Conservation (phyloP, 2,888 invertebrate genomes). For the Drepana falcataria region DNA sequence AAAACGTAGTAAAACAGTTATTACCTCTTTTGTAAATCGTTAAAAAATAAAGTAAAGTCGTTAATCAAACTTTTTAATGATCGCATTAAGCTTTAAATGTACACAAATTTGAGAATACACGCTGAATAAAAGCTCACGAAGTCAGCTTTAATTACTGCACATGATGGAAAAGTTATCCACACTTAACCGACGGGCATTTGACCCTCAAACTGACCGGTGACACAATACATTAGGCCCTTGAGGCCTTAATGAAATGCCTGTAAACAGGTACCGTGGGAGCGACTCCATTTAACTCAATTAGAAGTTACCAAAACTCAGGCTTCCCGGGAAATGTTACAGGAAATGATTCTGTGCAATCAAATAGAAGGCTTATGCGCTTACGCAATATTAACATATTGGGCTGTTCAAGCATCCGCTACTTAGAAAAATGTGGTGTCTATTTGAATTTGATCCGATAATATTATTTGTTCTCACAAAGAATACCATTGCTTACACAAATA, state of each 20-base stretch:
- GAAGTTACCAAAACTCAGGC: neutral
- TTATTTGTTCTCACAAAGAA: neutral
- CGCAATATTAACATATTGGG: neutral
- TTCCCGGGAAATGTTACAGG: slow-evolving; percentile 1
- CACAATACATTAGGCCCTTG: neutral
- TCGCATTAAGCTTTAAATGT: no score
- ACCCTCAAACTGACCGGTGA: neutral
- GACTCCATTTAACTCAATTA: slow-evolving; percentile 1
- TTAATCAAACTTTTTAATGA: no score
- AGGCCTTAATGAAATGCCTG: neutral
- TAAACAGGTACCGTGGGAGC: neutral
- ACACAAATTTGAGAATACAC: no score
- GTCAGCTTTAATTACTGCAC: neutral
- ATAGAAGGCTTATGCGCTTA: neutral
- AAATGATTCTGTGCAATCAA: neutral
- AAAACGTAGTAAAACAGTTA: no score
- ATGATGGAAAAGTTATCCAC: neutral
- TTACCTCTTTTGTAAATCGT: no score
- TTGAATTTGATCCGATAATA: neutral
- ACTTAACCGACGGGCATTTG: neutral
- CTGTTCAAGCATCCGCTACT: neutral
- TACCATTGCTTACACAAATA: no score
- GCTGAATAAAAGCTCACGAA: no score
- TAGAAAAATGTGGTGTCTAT: neutral
- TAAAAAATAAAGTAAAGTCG: no score